phyloP scores from a whole-genome alignment of 2,113 vertebrate genomes.

The Tupaia chinensis region DNA sequence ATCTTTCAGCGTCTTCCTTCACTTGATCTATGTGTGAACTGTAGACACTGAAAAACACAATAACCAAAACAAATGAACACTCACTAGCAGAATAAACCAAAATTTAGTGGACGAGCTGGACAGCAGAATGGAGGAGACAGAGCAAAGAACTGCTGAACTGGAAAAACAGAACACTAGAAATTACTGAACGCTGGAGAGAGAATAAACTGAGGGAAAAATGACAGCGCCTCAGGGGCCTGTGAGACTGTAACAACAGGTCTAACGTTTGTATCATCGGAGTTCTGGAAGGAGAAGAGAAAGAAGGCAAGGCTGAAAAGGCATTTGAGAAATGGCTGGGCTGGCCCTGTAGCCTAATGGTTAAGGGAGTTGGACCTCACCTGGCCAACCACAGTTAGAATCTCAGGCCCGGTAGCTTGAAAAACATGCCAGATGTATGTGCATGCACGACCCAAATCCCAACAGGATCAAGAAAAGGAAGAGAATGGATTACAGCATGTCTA shows the following conservation, averaged over 20 bases:
- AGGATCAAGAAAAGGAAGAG: too few relatives aligned
- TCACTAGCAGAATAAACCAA: too few relatives aligned
- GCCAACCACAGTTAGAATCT: too few relatives aligned
- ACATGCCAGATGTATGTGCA: too few relatives aligned
- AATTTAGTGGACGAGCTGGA: neutral
- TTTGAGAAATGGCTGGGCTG: neutral
- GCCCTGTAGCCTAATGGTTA: too few relatives aligned
- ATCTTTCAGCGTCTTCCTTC: neutral
- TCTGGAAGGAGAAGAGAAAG: neutral
- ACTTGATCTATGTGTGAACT: neutral
- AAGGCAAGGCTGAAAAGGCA: neutral
- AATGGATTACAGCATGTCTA: too few relatives aligned
- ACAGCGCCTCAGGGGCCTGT: neutral
- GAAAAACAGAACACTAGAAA: neutral
- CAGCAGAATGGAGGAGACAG: neutral
- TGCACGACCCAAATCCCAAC: too few relatives aligned
- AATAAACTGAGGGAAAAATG: neutral
- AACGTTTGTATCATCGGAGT: neutral
- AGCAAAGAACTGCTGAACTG: neutral
- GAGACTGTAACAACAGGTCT: neutral
- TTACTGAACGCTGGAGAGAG: neutral
- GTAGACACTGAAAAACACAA: neutral
- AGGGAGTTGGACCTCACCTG: too few relatives aligned
- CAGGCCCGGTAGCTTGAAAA: too few relatives aligned
- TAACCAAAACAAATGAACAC: neutral